A percentile compares a stretch with the other conserved stretches of the same genome.
Conservation (phyloP, 2,888 invertebrate species). For the Sphinx pinastri region DNA sequence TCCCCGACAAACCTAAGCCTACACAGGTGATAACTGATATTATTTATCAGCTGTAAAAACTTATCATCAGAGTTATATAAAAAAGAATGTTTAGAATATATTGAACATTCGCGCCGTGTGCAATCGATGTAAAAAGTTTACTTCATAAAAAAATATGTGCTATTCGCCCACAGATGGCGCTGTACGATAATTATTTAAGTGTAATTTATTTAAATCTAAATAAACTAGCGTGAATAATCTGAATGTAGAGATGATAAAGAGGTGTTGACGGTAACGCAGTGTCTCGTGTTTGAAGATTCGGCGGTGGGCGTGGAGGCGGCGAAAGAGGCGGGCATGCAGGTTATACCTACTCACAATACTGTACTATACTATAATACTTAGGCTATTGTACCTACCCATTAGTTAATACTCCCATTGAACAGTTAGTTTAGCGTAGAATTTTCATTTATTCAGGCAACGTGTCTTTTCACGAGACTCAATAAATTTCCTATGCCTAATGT, state of each 20-base stretch:
- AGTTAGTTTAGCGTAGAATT: no score
- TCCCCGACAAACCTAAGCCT: slow-evolving; percentile 85
- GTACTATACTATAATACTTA: no score
- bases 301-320: slow-evolving; percentile 91
- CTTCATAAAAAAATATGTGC: no score
- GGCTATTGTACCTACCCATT: no score
- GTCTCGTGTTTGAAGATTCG: slow-evolving; percentile 95
- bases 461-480: no score
- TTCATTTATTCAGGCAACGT: no score
- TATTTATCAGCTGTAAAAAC: no score
- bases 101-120: background rate
- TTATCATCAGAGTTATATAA: no score
- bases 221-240: background rate
- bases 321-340: slow-evolving; percentile 91
- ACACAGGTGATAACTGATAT: slow-evolving; percentile 58
- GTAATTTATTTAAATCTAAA: background rate
- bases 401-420: no score
- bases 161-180: background rate
- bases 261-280: slow-evolving; percentile 65
- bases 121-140: background rate
- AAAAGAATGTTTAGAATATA: no score
- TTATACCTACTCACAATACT: slow-evolving; percentile 42
- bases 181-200: no score
- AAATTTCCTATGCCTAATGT: no score
- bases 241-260: background rate